Percentiles rank a stretch among this genome's conserved stretches.
Conservation (phyloP, 1,140 invertebrate genomes). For the Leptinotarsa texana region DNA sequence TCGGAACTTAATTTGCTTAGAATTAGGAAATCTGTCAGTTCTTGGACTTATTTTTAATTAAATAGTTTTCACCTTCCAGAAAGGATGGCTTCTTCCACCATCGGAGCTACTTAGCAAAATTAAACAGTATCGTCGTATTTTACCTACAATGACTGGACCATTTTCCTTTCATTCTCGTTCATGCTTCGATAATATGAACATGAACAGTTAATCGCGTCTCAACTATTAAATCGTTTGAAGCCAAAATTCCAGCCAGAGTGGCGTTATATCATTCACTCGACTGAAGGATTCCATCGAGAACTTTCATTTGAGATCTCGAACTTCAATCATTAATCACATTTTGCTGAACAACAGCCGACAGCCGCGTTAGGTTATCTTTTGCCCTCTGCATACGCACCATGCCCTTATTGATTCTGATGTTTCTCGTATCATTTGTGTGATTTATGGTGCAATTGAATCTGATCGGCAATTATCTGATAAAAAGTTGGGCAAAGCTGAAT, state of each 20-base stretch:
- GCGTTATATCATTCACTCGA: background rate
- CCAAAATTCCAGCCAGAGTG: background rate
- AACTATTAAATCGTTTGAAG: background rate
- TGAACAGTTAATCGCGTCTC: no score
- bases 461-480: background rate
- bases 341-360: background rate
- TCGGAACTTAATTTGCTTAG: no score
- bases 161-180: no score
- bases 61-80: no score
- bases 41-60: no score
- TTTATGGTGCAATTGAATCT: background rate
- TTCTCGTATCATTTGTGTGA: background rate
- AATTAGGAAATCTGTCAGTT: no score
- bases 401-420: background rate
- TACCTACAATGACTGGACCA: no score
- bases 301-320: background rate
- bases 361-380: background rate
- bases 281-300: background rate
- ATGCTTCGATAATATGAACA: no score
- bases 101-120: no score
- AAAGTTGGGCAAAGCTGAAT: background rate
- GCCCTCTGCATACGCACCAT: background rate
- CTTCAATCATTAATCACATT: background rate
- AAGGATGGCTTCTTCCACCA: no score
- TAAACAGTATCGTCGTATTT: no score